Conservation (phyloP, 2,888 invertebrate species). For the Selenia dentaria region DNA sequence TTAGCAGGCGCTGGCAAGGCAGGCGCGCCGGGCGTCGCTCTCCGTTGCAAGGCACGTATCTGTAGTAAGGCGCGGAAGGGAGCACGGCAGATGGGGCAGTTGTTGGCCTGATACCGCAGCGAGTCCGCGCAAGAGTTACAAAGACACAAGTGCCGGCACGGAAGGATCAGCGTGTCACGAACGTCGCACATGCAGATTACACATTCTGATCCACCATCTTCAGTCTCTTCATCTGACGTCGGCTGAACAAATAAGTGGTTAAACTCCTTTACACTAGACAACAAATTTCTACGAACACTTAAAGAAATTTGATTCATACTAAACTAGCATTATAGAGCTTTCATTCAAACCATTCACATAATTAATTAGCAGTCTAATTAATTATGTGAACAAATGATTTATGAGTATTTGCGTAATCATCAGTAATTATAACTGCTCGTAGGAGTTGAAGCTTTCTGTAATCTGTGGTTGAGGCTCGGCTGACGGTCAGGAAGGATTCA, state of each 20-base stretch:
- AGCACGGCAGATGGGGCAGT: conserved; percentile 99
- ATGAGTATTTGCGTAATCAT: too few species aligned
- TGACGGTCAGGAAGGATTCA: too few species aligned
- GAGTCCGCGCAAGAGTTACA: conserved; percentile 99
- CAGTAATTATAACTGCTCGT: too few species aligned
- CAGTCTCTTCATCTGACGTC: conserved; percentile 92
- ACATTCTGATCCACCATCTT: conserved; percentile 98
- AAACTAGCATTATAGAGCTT: too few species aligned
- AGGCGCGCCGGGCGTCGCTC: conserved; percentile 44
- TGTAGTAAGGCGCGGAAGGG: conserved; percentile 98
- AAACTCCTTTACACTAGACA: too few species aligned
- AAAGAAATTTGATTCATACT: too few species aligned
- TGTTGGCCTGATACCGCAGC: conserved; percentile 94
- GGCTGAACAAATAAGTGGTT: conserved; percentile 47
- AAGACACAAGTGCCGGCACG: conserved; percentile 98
- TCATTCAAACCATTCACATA: too few species aligned
- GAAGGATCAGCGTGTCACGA: conserved; percentile 97
- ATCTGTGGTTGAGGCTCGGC: too few species aligned
- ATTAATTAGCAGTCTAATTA: too few species aligned
- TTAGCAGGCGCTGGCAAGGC: conserved; percentile 34
- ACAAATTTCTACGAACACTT: too few species aligned
- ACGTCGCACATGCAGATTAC: conserved; percentile 99
- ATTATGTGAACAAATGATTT: too few species aligned
- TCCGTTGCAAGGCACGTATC: conserved; percentile 93
- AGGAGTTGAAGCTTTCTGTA: too few species aligned